Evolutionary conservation across 1,140 invertebrate genomes (phyloP).

Genomic region (Penaeus chinensis): DNA sequence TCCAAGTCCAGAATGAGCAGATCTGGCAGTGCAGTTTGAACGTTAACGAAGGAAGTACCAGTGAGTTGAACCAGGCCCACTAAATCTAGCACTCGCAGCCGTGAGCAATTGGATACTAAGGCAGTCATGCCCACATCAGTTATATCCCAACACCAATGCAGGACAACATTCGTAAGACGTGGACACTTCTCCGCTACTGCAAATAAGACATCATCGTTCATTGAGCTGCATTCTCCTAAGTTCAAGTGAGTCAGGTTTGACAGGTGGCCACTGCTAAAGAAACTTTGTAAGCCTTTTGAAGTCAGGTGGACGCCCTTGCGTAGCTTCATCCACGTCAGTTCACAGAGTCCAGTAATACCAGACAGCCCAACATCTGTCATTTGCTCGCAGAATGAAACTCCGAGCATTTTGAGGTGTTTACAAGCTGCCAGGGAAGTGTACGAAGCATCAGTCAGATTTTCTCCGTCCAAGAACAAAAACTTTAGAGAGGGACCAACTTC

Average conservation of each 20-base stretch:
- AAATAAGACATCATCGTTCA: constrained; percentile 58
- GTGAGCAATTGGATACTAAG: constrained; percentile 50
- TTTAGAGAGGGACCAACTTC: constrained; percentile 33
- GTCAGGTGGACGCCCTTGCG: constrained; percentile 59
- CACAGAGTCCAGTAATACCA: constrained; percentile 46
- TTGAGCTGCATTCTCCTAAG: constrained; percentile 59
- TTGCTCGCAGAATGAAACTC: constrained; percentile 63
- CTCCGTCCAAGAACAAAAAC: constrained; percentile 62
- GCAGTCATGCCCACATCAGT: constrained; percentile 61
- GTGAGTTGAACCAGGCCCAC: constrained; percentile 61
- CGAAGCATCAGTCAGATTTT: constrained; percentile 62
- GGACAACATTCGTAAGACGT: constrained; percentile 37
- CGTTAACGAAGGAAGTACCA: constrained; percentile 47
- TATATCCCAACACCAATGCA: constrained; percentile 65
- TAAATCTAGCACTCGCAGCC: constrained; percentile 53
- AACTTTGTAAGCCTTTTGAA: constrained; percentile 31
- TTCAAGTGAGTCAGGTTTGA: constrained; percentile 54
- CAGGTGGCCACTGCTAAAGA: constrained; percentile 49
- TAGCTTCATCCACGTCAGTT: constrained; percentile 58
- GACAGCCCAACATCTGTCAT: constrained; percentile 64
- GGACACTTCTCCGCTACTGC: constrained; percentile 53
- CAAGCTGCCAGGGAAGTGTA: constrained; percentile 54
- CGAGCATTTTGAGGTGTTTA: constrained; percentile 50
- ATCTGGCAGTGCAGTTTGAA: constrained; percentile 54
- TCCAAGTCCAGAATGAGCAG: constrained; percentile 60